A percentile compares a stretch with the other conserved stretches of the same genome.
Conservation (phyloP, 2,113 vertebrate species). For the Pica pica region DNA sequence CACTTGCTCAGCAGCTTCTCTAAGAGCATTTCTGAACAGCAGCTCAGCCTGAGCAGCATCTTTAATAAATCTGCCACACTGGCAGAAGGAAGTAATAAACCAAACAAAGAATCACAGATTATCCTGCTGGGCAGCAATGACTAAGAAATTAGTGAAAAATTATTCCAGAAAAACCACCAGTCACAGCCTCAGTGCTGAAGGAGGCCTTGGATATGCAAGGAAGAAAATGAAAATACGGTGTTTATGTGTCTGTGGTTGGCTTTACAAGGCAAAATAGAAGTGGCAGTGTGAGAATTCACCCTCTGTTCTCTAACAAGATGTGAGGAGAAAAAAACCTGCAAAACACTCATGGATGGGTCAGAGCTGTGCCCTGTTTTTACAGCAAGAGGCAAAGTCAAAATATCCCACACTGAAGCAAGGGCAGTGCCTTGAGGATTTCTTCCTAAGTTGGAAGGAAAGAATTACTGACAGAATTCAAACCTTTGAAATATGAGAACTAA, state of each 20-base stretch:
- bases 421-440: neutral
- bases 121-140: neutral
- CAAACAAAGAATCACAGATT: neutral
- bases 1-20: neutral
- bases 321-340: neutral
- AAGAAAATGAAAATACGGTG: neutral
- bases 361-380: neutral
- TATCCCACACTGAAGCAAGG: neutral
- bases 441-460: neutral
- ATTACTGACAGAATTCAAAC: neutral
- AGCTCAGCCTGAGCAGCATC: neutral
- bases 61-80: neutral
- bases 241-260: neutral
- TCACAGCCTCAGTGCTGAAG: neutral
- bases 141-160: neutral
- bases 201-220: accelerated
- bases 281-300: neutral
- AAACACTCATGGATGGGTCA: neutral
- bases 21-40: neutral
- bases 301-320: neutral
- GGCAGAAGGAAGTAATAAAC: neutral
- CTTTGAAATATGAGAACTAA: neutral
- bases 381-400: neutral
- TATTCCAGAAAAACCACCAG: neutral
- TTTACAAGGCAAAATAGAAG: neutral